Evolutionary conservation across 2,797 vertebrate genomes (phyloP).

Genomic region (Heterohyrax brucei): DNA sequence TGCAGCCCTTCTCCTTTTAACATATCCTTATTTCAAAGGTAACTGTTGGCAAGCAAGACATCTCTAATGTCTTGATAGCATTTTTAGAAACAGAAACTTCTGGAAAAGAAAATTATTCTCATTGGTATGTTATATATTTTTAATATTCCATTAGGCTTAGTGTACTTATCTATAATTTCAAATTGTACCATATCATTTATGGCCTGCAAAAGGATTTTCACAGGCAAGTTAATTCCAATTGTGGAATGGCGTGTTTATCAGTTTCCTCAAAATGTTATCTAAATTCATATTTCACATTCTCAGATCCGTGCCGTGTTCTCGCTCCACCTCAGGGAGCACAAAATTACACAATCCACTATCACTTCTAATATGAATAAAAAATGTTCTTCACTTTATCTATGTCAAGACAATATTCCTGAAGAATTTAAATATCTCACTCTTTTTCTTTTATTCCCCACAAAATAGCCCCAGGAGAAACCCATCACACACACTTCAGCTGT

Average conservation of each 20-base stretch:
- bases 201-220: constrained; percentile 84
- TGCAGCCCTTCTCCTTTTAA: neutral
- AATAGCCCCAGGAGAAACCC: constrained; percentile 81
- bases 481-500: constrained; percentile 59
- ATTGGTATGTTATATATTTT: constrained; percentile 80
- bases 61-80: constrained; percentile 78
- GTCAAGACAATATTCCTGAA: constrained; percentile 83
- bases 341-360: constrained; percentile 80
- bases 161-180: constrained; percentile 88
- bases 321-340: constrained; percentile 85
- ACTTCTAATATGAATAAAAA: constrained; percentile 85
- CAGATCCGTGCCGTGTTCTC: constrained; percentile 81
- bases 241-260: constrained; percentile 85
- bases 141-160: constrained; percentile 88
- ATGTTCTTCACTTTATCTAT: constrained; percentile 82
- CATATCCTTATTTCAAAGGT: constrained; percentile 50
- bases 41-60: constrained; percentile 81
- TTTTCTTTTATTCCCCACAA: constrained; percentile 76
- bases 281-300: constrained; percentile 89
- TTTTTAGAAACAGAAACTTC: constrained; percentile 81
- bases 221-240: constrained; percentile 80
- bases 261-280: constrained; percentile 88
- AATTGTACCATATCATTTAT: constrained; percentile 85
- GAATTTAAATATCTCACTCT: constrained; percentile 87
- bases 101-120: constrained; percentile 79